phyloP scores from a whole-genome alignment of 2,797 vertebrate genomes.

The Emydoidea blandingii region DNA sequence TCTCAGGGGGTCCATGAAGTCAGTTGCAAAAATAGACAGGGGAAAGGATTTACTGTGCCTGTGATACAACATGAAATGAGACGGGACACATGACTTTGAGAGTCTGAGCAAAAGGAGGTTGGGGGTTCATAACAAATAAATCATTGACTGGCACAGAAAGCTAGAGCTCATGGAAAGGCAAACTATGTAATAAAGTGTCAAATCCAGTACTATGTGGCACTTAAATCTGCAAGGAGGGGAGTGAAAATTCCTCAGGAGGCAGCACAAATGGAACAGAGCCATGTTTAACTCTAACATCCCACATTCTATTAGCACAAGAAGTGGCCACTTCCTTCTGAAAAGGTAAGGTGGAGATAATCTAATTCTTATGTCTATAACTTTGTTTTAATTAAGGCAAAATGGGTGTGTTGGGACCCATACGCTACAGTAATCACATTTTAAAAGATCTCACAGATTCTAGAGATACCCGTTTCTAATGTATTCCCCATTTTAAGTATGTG shows the following conservation, averaged over 20 bases:
- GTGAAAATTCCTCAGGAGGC: neutral
- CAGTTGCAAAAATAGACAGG: rapidly evolving
- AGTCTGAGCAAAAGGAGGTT: neutral
- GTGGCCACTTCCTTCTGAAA: neutral
- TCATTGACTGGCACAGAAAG: rapidly evolving
- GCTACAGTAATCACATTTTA: neutral
- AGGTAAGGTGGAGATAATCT: neutral
- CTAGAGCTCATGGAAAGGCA: neutral
- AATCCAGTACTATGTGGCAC: neutral
- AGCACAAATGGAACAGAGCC: rapidly evolving
- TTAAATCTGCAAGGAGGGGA: neutral
- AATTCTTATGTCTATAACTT: neutral
- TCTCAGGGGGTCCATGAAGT: neutral
- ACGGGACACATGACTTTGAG: neutral
- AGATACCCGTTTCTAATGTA: neutral
- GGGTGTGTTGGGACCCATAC: neutral
- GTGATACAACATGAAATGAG: neutral
- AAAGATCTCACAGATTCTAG: neutral
- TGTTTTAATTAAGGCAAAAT: neutral
- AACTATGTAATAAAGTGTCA: neutral
- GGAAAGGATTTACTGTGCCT: neutral
- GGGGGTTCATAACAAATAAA: neutral
- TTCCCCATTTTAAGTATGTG: neutral
- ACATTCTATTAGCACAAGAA: neutral
- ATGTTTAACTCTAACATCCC: neutral